Conservation (phyloP, 2,888 invertebrate species). For the Apocheima hispidaria region DNA sequence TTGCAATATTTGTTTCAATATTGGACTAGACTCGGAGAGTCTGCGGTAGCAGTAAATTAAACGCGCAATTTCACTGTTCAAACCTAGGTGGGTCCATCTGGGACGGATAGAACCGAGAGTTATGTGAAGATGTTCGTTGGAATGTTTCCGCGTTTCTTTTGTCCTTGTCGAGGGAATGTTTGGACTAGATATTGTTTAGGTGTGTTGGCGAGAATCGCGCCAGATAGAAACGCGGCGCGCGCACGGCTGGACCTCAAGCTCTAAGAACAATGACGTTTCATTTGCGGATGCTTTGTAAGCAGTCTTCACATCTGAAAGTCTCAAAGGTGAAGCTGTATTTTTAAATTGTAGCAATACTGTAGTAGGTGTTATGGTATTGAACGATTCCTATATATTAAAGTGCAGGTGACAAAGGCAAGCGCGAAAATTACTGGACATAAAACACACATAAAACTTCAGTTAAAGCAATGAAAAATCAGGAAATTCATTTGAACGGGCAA, state of each 20-base stretch:
- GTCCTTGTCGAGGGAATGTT: slow-evolving; percentile 53
- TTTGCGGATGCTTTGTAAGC: slow-evolving; percentile 49
- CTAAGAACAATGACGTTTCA: slow-evolving; percentile 57
- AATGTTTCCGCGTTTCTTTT: slow-evolving; percentile 64
- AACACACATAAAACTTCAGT: neutral
- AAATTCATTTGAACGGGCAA: neutral
- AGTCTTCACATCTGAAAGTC: slow-evolving; percentile 42
- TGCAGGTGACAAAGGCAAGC: neutral
- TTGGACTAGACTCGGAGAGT: slow-evolving; percentile 62
- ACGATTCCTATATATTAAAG: slow-evolving; percentile 4
- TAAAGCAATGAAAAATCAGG: slow-evolving; percentile 13
- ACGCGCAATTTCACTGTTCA: slow-evolving; percentile 56
- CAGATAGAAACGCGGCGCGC: slow-evolving; percentile 41
- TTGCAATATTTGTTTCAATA: slow-evolving; percentile 73
- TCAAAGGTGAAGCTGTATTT: slow-evolving; percentile 50
- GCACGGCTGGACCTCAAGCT: slow-evolving; percentile 52
- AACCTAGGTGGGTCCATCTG: slow-evolving; percentile 51
- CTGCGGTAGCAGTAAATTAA: slow-evolving; percentile 56
- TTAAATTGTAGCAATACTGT: slow-evolving; percentile 39
- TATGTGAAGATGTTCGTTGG: slow-evolving; percentile 56
- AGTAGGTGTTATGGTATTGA: slow-evolving; percentile 22
- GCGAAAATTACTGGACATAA: slow-evolving; percentile 6
- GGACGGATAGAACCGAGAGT: slow-evolving; percentile 54
- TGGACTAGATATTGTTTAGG: slow-evolving; percentile 23
- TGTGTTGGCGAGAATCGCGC: slow-evolving; percentile 29